These are phyloP conservation scores for Drosophila kanapiae DNA, from an alignment of 1,140 invertebrate genomes.

Conservation along the genomic window DNA sequence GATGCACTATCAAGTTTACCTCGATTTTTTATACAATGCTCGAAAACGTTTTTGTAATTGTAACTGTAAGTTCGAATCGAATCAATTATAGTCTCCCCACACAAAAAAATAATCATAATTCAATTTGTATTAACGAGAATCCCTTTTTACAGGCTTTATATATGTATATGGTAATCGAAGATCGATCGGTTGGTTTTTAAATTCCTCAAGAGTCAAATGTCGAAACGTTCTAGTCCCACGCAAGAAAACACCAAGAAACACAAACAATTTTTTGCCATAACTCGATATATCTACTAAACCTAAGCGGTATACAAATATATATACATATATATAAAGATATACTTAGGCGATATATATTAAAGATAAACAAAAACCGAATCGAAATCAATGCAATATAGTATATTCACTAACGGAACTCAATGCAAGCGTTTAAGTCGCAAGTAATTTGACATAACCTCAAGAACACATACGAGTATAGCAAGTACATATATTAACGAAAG, in stretches of 20 bases:
- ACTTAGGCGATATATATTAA: constrained; percentile 61
- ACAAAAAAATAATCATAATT: constrained; percentile 27
- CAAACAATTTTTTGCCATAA: constrained; percentile 64
- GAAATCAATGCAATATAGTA: constrained; percentile 69
- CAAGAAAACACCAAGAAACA: constrained; percentile 9
- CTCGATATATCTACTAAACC: constrained; percentile 52
- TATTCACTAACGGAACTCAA: constrained; percentile 68
- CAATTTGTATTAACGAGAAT: constrained; percentile 56
- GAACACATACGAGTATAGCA: constrained; percentile 42
- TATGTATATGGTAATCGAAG: constrained; percentile 54
- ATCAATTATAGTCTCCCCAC: constrained; percentile 39
- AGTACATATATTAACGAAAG: constrained; percentile 35
- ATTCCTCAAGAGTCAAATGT: constrained; percentile 40
- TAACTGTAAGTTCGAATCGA: constrained; percentile 70
- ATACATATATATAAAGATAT: constrained; percentile 34
- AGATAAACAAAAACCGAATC: constrained; percentile 49
- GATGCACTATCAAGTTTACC: constrained; percentile 79
- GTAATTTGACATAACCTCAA: constrained; percentile 58
- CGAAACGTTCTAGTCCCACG: constrained; percentile 58
- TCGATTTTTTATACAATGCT: constrained; percentile 79
- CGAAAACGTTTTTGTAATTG: constrained; percentile 70
- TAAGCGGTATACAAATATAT: constrained; percentile 40
- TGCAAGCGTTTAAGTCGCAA: constrained; percentile 67
- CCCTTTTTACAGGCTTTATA: constrained; percentile 80
- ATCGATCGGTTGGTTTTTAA: constrained; percentile 70